Percentiles rank a stretch among this genome's conserved stretches.
phyloP scores from a whole-genome alignment of 2,888 invertebrate genomes.

The Callyntrura guangdongensis region DNA sequence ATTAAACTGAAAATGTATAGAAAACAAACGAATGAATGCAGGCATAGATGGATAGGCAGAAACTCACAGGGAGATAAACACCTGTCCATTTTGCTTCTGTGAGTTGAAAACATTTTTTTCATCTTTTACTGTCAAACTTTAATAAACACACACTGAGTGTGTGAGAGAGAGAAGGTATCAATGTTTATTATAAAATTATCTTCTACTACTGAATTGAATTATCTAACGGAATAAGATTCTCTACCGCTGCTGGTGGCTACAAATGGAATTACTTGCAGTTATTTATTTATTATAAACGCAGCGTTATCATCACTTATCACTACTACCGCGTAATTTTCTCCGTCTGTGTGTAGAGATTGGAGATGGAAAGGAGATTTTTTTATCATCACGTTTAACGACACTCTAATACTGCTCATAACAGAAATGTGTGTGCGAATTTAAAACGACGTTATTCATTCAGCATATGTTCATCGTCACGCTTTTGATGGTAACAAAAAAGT shows the following conservation, averaged over 20 bases:
- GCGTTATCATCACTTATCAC: neutral
- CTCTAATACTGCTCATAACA: slow-evolving; percentile 6
- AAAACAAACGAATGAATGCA: neutral
- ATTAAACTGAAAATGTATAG: neutral
- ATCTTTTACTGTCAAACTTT: neutral
- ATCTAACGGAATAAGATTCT: neutral
- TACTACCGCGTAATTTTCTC: neutral
- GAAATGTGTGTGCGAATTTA: slow-evolving; percentile 27
- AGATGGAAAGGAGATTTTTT: neutral
- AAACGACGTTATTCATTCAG: slow-evolving; percentile 33
- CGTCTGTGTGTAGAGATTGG: neutral
- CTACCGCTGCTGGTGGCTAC: neutral
- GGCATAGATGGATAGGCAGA: neutral
- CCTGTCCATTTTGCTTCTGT: slow-evolving; percentile 14
- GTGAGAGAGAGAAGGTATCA: no score
- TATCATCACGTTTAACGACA: slow-evolving; percentile 21
- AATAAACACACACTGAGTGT: neutral
- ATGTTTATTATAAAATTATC: no score
- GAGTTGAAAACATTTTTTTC: neutral
- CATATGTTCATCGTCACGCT: slow-evolving; percentile 23
- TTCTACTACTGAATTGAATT: no score
- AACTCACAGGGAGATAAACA: neutral
- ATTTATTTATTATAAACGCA: slow-evolving; percentile 9
- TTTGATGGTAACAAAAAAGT: neutral
- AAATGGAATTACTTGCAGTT: slow-evolving; percentile 5